Conservation (phyloP, 2,888 invertebrate species). For the Entomobrya proxima region DNA sequence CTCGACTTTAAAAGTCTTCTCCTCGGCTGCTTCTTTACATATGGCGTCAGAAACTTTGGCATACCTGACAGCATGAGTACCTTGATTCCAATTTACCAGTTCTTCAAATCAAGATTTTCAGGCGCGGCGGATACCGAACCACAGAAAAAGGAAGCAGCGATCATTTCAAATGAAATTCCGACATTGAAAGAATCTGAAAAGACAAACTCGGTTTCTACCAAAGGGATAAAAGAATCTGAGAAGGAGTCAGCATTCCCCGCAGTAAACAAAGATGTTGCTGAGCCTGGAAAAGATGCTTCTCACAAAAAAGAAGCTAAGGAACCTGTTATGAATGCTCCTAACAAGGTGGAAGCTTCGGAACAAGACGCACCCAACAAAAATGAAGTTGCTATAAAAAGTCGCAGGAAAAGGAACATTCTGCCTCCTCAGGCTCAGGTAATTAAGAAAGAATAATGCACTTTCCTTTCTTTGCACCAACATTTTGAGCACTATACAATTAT, state of each 20-base stretch:
- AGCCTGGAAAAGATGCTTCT: not conserved
- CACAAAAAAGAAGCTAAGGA: not conserved
- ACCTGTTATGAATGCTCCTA: not conserved
- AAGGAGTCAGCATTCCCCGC: too few relatives aligned
- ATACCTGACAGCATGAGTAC: not conserved
- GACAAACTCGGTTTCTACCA: too few relatives aligned
- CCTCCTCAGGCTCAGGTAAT: too few relatives aligned
- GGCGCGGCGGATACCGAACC: not conserved
- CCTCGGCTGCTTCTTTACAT: not conserved
- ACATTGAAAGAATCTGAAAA: too few relatives aligned
- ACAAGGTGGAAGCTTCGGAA: not conserved
- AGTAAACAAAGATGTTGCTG: not conserved
- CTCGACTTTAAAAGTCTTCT: constrained; percentile 23
- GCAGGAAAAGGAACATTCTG: too few relatives aligned
- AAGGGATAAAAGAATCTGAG: too few relatives aligned
- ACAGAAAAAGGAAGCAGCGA: not conserved
- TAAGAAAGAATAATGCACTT: too few relatives aligned
- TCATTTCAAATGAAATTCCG: too few relatives aligned
- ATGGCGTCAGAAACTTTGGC: not conserved
- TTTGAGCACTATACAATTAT: too few relatives aligned
- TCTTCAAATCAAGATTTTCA: not conserved
- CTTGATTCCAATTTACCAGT: not conserved
- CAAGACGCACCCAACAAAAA: too few relatives aligned
- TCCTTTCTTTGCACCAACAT: too few relatives aligned
- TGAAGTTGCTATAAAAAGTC: too few relatives aligned